Percentiles rank a stretch among this genome's conserved stretches.
Evolutionary conservation across 2,797 vertebrate genomes (phyloP).

Genomic region (Benthosema pterotum): DNA sequence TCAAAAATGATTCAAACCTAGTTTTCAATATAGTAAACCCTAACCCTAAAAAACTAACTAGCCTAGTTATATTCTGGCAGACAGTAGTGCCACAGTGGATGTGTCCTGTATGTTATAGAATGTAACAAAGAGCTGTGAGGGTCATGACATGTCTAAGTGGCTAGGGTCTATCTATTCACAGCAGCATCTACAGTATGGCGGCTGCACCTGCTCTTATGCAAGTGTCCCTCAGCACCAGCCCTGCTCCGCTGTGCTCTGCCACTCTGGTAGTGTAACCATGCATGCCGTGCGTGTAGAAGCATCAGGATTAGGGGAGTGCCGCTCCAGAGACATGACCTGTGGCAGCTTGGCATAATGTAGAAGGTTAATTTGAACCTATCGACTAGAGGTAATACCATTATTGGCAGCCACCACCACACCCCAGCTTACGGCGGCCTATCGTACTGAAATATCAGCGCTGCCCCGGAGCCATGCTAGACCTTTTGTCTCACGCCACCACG

Average conservation of each 20-base stretch:
- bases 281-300: slow-evolving; percentile 46
- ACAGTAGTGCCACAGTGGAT: slow-evolving; percentile 41
- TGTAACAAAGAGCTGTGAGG: slow-evolving; percentile 23
- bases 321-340: slow-evolving; percentile 52
- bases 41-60: slow-evolving; percentile 63
- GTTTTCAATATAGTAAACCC: slow-evolving; percentile 59
- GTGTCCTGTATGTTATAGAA: slow-evolving; percentile 27
- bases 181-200: slow-evolving; percentile 16
- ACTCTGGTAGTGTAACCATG: slow-evolving; percentile 23
- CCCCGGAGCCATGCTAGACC: slow-evolving; percentile 59
- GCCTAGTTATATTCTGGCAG: slow-evolving; percentile 46
- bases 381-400: slow-evolving; percentile 42
- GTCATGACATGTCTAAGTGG: slow-evolving; percentile 23
- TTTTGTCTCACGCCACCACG: slow-evolving; percentile 41
- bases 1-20: slow-evolving; percentile 40
- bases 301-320: slow-evolving; percentile 21
- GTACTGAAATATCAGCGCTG: slow-evolving; percentile 68
- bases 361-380: slow-evolving; percentile 60
- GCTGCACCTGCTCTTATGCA: slow-evolving; percentile 37
- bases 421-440: slow-evolving; percentile 55
- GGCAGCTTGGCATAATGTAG: slow-evolving; percentile 44
- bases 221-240: slow-evolving; percentile 11
- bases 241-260: slow-evolving; percentile 10
- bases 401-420: slow-evolving; percentile 33
- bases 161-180: slow-evolving; percentile 25